Evolutionary conservation across 1,140 invertebrate genomes (phyloP).

Genomic region (Whitmania pigra): DNA sequence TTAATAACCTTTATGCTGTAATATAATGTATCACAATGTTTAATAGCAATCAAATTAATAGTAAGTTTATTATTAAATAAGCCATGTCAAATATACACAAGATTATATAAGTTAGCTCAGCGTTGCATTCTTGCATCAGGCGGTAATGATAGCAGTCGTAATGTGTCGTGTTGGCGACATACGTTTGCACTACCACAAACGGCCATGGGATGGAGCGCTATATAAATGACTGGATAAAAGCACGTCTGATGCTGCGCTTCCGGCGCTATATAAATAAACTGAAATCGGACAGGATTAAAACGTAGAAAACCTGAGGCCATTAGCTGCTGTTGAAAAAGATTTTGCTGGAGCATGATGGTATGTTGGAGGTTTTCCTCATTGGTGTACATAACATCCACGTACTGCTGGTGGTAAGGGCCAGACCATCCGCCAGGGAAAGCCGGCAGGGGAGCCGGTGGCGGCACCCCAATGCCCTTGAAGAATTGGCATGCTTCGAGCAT

Average conservation of each 20-base stretch:
- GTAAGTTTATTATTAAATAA: too few relatives aligned
- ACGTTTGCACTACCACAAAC: too few relatives aligned
- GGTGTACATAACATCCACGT: constrained; percentile 53
- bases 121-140: too few relatives aligned
- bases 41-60: too few relatives aligned
- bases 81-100: too few relatives aligned
- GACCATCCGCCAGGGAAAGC: constrained; percentile 26
- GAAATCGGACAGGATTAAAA: not conserved
- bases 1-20: too few relatives aligned
- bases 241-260: not conserved
- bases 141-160: too few relatives aligned
- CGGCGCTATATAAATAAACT: not conserved
- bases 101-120: too few relatives aligned
- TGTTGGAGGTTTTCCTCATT: constrained; percentile 59
- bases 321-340: constrained; percentile 50
- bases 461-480: not conserved
- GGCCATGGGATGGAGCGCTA: not conserved
- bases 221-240: not conserved
- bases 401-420: constrained; percentile 32
- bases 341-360: constrained; percentile 59
- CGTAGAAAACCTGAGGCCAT: constrained; percentile 24
- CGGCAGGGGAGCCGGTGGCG: constrained; percentile 27
- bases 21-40: too few relatives aligned
- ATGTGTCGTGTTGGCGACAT: too few relatives aligned
- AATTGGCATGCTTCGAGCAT: not conserved